Conservation (phyloP, 2,797 vertebrate genomes). For the Triplophysa bombifrons region DNA sequence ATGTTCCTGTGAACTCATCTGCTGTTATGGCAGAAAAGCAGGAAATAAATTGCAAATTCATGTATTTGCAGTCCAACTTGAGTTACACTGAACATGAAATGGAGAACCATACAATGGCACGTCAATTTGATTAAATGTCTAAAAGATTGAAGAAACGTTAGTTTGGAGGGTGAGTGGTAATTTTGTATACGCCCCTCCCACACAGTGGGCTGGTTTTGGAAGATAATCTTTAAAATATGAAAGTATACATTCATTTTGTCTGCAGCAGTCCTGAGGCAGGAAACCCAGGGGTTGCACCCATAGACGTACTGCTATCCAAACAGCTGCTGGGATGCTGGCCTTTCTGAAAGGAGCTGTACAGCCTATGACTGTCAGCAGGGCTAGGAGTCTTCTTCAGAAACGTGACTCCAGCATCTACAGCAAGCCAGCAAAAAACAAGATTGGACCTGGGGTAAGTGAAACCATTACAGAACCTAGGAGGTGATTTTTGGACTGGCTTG, state of each 20-base stretch:
- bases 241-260: slow-evolving; percentile 36
- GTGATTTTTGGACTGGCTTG: no score
- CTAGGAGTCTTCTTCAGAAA: slow-evolving; percentile 55
- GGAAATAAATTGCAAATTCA: slow-evolving; percentile 22
- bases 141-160: slow-evolving; percentile 20
- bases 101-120: not conserved
- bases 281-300: slow-evolving; percentile 44
- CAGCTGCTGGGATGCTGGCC: slow-evolving; percentile 50
- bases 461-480: not conserved
- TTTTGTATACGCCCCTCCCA: slow-evolving; percentile 53
- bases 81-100: not conserved
- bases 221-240: slow-evolving; percentile 46
- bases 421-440: slow-evolving; percentile 74
- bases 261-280: slow-evolving; percentile 47
- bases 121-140: slow-evolving; percentile 11
- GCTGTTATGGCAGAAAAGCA: slow-evolving; percentile 1
- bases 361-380: slow-evolving; percentile 43
- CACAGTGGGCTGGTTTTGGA: slow-evolving; percentile 43
- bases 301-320: slow-evolving; percentile 15
- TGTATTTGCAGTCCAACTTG: not conserved
- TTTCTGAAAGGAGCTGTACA: slow-evolving; percentile 55
- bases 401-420: slow-evolving; percentile 70
- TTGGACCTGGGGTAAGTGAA: slow-evolving; percentile 78
- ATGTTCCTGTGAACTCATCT: slow-evolving; percentile 4
- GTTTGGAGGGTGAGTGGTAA: not conserved